A percentile compares a stretch with the other conserved stretches of the same genome.
Conservation (phyloP, 1,140 invertebrate genomes). For the Formica exsecta region DNA sequence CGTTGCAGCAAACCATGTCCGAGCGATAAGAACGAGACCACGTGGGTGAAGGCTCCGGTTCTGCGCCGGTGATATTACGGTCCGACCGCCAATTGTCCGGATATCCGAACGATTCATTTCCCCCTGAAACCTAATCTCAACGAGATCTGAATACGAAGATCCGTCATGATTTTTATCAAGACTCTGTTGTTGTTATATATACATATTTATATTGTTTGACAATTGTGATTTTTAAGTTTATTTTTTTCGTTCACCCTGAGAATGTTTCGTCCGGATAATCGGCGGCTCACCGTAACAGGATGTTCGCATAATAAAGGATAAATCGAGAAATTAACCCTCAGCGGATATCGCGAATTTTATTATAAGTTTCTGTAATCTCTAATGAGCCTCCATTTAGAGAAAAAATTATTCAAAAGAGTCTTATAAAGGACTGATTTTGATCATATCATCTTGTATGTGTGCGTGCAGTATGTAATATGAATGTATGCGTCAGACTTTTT, state of each 20-base stretch:
- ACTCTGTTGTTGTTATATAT: background rate
- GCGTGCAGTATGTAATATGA: background rate
- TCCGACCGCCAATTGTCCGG: constrained; percentile 16
- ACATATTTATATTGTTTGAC: background rate
- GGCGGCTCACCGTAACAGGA: background rate
- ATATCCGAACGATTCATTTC: background rate
- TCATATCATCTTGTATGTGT: background rate
- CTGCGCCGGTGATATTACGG: background rate
- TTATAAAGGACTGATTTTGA: background rate
- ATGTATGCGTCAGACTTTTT: background rate
- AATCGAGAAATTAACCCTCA: background rate
- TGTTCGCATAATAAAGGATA: constrained; percentile 14
- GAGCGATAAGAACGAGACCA: constrained; percentile 36
- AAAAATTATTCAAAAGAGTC: background rate
- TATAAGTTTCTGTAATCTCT: background rate
- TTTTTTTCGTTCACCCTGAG: too few relatives aligned
- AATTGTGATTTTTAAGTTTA: background rate
- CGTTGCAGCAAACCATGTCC: constrained; percentile 57
- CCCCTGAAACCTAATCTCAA: background rate
- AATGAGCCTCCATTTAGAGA: background rate
- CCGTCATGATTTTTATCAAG: background rate
- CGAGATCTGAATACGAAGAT: background rate
- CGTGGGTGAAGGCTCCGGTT: background rate
- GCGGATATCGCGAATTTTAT: background rate
- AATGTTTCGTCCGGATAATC: constrained; percentile 8